Base-by-base conservation (phyloP, 2,797 vertebrate species). In the Anguilla megastoma region DNA sequence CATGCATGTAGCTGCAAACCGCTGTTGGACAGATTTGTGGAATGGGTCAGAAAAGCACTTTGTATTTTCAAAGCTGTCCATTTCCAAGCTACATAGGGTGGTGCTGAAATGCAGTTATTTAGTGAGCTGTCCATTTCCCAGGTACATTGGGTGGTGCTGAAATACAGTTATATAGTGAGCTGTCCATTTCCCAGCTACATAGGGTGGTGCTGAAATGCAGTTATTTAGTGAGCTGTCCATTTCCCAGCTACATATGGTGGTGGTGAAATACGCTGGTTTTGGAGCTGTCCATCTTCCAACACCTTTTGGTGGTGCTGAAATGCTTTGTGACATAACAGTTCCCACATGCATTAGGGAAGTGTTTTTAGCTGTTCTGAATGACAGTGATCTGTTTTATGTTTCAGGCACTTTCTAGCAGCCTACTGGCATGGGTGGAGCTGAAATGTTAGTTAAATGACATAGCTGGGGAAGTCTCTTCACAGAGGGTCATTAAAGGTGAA, bases 171-270 rank as follows among this genome's bases (percentile, higher is more conserved):
- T 10, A 0, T 74, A 3, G 30, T 24, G 69, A 79, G 30, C 30
- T 79, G 90, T 92, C 85, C 90, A 89, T 88, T 80, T 21, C 36
- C 36, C 76, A 80, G 3, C 0, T 21, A 9, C 7, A 1, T 48
- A 84, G 50, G n/a, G 85, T 80, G 63, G 88, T 90, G 88, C 90
- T 94, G 91, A 92, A 91, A 91, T 90, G 1, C 21, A 50, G 3
- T 3, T 33, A 7, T 0, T 24, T 27, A 2, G 41, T 3, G 45
- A 76, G 30, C 30, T 76, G 90, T 92, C 85, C 90, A 89, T 88
- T 80, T 21, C 36, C 36, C 76, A 80, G 3, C 0, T 21, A 9
- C 7, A 1, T 45, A 85, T 45, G 18, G 85, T 80, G 63, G 88
- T 90, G 88, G 90, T 94, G 91, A 92, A 91, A 80, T 63, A 27